Evolutionary conservation across 2,797 vertebrate species (phyloP), one percentile per base, ranked within the genome.

Genomic region (Anabas testudineus): DNA sequence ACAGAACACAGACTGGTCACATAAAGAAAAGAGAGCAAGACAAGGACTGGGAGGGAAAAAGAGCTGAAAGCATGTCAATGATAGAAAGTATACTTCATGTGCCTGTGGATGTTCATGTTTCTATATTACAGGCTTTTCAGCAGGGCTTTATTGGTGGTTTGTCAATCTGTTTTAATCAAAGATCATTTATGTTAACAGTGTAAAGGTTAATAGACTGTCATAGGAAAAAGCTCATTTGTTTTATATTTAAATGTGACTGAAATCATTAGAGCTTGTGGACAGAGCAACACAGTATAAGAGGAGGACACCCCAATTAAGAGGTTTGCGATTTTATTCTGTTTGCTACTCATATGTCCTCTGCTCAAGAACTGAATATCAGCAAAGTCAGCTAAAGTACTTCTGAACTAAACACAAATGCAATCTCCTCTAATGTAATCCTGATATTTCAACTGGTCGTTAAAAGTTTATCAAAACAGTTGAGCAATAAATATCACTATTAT

Each of bases 1-100:
- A 36, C 22, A 66, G 53, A 84, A 77, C 37, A 65, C 15, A 70
- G 30, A 61, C 54, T 36, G 49, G n/a, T 48, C 59, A 42, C 37
- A 52, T 7, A 16, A 49, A 70, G 49, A 55, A 67, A 74, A 22
- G 34, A 53, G 39, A 78, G 67, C 2, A 12, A 69, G 42, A 62
- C 21, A 6, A 42, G 45, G 26, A 57, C 9, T 14, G 22, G 36
- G 53, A 32, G 15, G 47, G 15, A 28, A 55, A 59, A 46, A 47
- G 30, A 53, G 19, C 34, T 36, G n/a, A 3, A 18, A 19, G 18
- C 7, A 19, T 37, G 5, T 37, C 36, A 18, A 22, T 34, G 12
- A 65, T 37, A 53, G 12, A 36, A 13, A 1, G 8, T 42, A 32
- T 19, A 49, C 15, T 2, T 18, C 21, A 34, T 41, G 15, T 14